Conservation (phyloP, 2,797 vertebrate species). For the Apogon talboti region DNA sequence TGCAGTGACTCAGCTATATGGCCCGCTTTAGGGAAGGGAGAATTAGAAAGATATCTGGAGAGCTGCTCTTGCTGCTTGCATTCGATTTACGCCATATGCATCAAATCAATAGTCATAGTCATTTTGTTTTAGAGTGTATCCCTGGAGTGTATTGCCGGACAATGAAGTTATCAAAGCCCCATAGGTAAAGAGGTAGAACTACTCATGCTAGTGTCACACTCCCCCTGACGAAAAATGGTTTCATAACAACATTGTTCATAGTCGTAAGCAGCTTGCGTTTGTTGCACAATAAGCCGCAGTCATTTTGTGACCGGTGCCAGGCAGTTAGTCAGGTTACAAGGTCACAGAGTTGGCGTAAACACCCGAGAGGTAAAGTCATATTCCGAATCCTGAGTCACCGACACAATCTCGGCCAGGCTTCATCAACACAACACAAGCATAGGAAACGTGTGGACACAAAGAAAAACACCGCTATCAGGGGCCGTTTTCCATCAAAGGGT, state of each 20-base stretch:
- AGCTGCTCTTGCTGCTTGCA: slow-evolving; percentile 27
- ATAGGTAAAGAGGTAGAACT: slow-evolving; percentile 6
- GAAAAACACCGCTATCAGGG: slow-evolving; percentile 24
- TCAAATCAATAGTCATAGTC: slow-evolving; percentile 57
- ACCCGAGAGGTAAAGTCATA: slow-evolving; percentile 3
- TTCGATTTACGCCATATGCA: slow-evolving; percentile 54
- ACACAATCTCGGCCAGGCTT: slow-evolving; percentile 7
- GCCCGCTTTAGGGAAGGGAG: slow-evolving; percentile 14
- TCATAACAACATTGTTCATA: slow-evolving; percentile 46
- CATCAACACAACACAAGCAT: slow-evolving; percentile 4
- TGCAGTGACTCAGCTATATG: slow-evolving; percentile 59
- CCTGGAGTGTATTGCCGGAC: slow-evolving; percentile 19
- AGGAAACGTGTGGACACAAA: slow-evolving; percentile 37
- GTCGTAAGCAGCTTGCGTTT: slow-evolving; percentile 30
- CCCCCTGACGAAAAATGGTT: slow-evolving; percentile 29
- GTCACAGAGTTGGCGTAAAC: slow-evolving; percentile 25
- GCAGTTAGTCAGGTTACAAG: slow-evolving; percentile 29
- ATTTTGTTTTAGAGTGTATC: slow-evolving; percentile 44
- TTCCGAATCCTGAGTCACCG: slow-evolving; percentile 21
- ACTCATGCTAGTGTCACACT: slow-evolving; percentile 30
- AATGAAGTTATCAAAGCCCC: slow-evolving; percentile 54
- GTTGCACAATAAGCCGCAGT: slow-evolving; percentile 26
- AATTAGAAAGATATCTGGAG: slow-evolving; percentile 36
- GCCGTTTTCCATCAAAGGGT: slow-evolving; percentile 58
- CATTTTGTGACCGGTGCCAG: slow-evolving; percentile 12